Evolutionary conservation across 2,797 vertebrate species (phyloP), one percentile per base, ranked within the genome.

Genomic region (Hippopotamyrus pictus): DNA sequence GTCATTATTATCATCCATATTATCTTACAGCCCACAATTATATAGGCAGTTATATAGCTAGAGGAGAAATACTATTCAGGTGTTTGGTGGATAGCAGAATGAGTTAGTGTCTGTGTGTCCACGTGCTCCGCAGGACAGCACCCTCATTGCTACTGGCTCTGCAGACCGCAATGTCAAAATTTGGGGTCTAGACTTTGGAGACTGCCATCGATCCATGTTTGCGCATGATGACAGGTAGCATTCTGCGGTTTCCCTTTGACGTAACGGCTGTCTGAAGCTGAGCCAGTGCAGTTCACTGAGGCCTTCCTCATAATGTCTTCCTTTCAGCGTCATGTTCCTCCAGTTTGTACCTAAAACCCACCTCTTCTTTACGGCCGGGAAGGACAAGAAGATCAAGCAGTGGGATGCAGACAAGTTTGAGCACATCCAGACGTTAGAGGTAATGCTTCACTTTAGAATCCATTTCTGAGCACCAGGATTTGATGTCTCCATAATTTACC

Each of bases 341-440:
- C 97, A 97, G 95, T 99, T 99, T 91, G 97, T 99, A 57, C 96
- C 97, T 1, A 98, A 98, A 94, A 98, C 99, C 90, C 99, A 99
- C 93, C 96, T 99, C 92, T 99, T 99, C 96, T 99, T 99, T 95
- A 99, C 98, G 0, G 97, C 97, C 1, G 99, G 99, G 65, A 99
- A 99, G 90, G 99, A 99, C 92, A 95, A 89, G 89, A 99, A 97
- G 95, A 96, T 99, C 90, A 99, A 99, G 90, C 98, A 99, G 93
- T 99, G 99, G 98, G 98, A 99, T 86, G 99, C 98, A 0, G 99
- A 99, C 96, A 98, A 96, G 92, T 99, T 99, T 94, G 97, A 98
- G 92, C 98, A 96, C 90, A 95, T 99, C 91, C 99, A 99, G 93
- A 99, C 97, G 0, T 93, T 99, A 33, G 98, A 99, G 98, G 99